Evolutionary conservation across 2,888 invertebrate genomes (phyloP).

Genomic region (Tinea trinotella): DNA sequence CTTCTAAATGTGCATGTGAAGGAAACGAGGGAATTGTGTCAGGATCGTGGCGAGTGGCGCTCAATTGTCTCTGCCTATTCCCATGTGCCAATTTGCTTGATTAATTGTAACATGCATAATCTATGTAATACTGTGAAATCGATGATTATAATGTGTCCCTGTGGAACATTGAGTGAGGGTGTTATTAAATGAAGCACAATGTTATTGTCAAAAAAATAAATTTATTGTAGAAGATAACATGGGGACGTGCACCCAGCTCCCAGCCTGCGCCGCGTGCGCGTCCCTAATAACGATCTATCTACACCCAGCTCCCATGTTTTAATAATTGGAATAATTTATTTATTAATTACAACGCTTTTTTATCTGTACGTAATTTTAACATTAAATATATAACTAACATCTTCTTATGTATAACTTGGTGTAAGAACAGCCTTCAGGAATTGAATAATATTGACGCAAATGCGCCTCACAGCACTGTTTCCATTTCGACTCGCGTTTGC

Average conservation of each 20-base stretch:
- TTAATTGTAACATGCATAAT: too few relatives aligned
- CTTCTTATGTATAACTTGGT: slow-evolving; percentile 73
- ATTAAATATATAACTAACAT: slow-evolving; percentile 69
- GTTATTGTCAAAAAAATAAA: slow-evolving; percentile 71
- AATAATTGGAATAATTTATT: slow-evolving; percentile 74
- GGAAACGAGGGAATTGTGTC: too few relatives aligned
- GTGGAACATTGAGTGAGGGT: too few relatives aligned
- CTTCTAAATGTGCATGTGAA: too few relatives aligned
- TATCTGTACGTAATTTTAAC: slow-evolving; percentile 68
- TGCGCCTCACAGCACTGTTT: slow-evolving; percentile 89
- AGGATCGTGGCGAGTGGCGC: too few relatives aligned
- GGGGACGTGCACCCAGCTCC: slow-evolving; percentile 62
- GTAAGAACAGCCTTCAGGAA: slow-evolving; percentile 73
- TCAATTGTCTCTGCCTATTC: too few relatives aligned
- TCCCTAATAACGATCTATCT: slow-evolving; percentile 70
- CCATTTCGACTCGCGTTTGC: slow-evolving; percentile 88
- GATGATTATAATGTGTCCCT: too few relatives aligned
- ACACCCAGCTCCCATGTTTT: slow-evolving; percentile 66
- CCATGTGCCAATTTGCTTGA: too few relatives aligned
- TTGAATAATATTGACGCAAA: slow-evolving; percentile 68
- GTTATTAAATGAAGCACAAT: slow-evolving; percentile 25
- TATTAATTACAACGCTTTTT: slow-evolving; percentile 72
- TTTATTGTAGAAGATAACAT: slow-evolving; percentile 72
- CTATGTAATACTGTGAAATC: too few relatives aligned
- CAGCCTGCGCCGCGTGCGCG: slow-evolving; percentile 67